phyloP scores from a whole-genome alignment of 2,113 vertebrate genomes.

The Excalfactoria chinensis region DNA sequence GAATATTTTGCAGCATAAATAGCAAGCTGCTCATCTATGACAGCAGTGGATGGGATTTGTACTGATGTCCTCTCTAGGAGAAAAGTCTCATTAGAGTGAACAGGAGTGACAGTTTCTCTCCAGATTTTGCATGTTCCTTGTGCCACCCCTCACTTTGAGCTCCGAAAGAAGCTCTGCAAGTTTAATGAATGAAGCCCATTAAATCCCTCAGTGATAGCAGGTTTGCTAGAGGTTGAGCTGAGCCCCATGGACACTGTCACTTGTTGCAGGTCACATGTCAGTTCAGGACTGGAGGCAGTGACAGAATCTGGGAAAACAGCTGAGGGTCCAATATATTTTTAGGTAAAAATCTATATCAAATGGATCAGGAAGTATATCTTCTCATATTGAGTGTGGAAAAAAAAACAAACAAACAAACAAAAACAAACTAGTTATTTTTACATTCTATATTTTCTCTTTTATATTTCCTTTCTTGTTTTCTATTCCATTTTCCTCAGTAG shows the following conservation, averaged over 20 bases:
- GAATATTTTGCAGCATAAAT: not conserved
- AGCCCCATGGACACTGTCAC: not conserved
- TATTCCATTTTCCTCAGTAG: not conserved
- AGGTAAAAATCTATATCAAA: not conserved
- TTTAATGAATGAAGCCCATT: not conserved
- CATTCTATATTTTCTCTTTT: not conserved
- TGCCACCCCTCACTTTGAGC: not conserved
- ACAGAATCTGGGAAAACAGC: not conserved
- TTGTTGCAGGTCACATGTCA: not conserved
- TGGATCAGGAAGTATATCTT: not conserved
- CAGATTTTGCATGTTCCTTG: not conserved
- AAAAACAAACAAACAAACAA: too few species aligned
- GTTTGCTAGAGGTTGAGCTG: not conserved
- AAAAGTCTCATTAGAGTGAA: conserved; percentile 30
- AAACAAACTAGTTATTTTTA: not conserved
- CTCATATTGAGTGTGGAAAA: not conserved
- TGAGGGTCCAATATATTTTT: not conserved
- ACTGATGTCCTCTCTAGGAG: not conserved
- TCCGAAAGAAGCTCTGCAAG: not conserved
- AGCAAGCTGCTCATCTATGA: not conserved
- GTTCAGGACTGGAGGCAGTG: not conserved
- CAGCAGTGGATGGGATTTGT: not conserved
- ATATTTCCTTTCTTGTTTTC: not conserved
- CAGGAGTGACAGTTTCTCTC: not conserved
- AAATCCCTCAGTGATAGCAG: not conserved